A percentile compares a stretch with the other conserved stretches of the same genome.
Evolutionary conservation across 2,888 invertebrate genomes (phyloP).

Genomic region (Andrena flavipes): DNA sequence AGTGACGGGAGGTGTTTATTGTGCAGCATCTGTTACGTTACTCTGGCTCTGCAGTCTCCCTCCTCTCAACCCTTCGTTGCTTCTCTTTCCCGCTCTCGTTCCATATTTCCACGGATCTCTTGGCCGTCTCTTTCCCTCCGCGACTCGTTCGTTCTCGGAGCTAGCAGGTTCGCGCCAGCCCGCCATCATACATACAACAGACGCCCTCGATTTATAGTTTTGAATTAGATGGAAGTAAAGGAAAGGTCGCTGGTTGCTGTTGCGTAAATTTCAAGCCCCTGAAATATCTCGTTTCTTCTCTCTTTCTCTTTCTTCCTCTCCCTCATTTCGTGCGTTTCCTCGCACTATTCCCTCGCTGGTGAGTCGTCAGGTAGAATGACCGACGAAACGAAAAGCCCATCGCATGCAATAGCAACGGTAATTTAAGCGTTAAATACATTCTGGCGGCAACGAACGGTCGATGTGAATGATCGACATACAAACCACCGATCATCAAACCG

Average conservation of each 20-base stretch:
- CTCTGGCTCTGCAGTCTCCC: conserved; percentile 75
- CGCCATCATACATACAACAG: conserved; percentile 84
- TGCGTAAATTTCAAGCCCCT: conserved; percentile 72
- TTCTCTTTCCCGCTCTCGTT: conserved; percentile 66
- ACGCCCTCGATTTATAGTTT: conserved; percentile 84
- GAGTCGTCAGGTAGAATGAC: neutral
- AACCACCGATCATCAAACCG: too few species aligned
- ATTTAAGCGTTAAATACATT: too few species aligned
- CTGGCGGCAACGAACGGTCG: too few species aligned
- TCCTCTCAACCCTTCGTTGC: conserved; percentile 62
- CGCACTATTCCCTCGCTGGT: conserved; percentile 30
- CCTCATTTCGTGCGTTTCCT: too few species aligned
- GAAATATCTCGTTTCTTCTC: conserved; percentile 49
- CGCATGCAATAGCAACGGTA: too few species aligned
- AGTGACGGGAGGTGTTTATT: conserved; percentile 85
- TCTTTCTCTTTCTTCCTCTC: neutral
- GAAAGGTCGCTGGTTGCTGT: conserved; percentile 75
- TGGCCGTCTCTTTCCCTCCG: conserved; percentile 52
- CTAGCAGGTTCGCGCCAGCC: conserved; percentile 78
- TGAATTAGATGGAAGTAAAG: conserved; percentile 83
- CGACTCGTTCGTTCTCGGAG: conserved; percentile 64
- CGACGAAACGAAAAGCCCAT: neutral
- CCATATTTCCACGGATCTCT: conserved; percentile 55
- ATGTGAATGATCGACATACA: too few species aligned
- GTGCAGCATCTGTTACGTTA: conserved; percentile 84